Conservation (phyloP, 23 tunicate species). For the Styela clava region DNA sequence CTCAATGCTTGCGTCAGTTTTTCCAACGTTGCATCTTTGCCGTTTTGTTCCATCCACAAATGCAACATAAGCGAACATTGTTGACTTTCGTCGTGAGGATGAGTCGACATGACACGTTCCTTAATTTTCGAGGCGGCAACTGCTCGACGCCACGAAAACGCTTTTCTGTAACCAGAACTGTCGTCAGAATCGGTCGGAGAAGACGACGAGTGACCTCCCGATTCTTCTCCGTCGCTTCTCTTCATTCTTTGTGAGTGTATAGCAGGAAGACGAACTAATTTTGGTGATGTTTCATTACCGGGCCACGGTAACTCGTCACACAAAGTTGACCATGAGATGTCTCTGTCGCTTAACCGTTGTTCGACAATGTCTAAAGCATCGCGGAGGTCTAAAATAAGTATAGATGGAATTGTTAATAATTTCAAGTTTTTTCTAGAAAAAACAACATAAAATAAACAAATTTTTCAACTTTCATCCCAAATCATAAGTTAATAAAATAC, state of each 20-base stretch:
- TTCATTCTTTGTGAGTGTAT: constrained; percentile 21
- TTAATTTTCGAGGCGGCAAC: constrained; percentile 21
- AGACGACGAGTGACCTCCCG: constrained; percentile 21
- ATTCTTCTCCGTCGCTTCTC: constrained; percentile 16
- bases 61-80: constrained; percentile 67
- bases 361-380: constrained; percentile 52
- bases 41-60: constrained; percentile 67
- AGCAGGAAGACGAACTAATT: background rate
- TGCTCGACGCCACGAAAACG: background rate
- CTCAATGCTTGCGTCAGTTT: constrained; percentile 38
- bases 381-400: constrained; percentile 48
- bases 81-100: constrained; percentile 32
- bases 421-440: too few relatives aligned
- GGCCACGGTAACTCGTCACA: constrained; percentile 76
- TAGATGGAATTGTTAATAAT: too few relatives aligned
- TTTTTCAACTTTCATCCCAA: too few relatives aligned
- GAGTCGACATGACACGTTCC: constrained; percentile 31
- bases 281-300: constrained; percentile 1
- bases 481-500: too few relatives aligned
- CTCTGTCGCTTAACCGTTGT: constrained; percentile 30
- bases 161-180: constrained; percentile 5
- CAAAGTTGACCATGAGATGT: constrained; percentile 59
- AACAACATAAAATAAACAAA: too few relatives aligned
- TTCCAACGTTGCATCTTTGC: constrained; percentile 51
- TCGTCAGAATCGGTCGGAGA: constrained; percentile 41